Percentiles rank a stretch among this genome's conserved stretches.
phyloP scores from a whole-genome alignment of 37 sponge, comb jelly and placozoan species.

The Aplysina aerophoba region DNA sequence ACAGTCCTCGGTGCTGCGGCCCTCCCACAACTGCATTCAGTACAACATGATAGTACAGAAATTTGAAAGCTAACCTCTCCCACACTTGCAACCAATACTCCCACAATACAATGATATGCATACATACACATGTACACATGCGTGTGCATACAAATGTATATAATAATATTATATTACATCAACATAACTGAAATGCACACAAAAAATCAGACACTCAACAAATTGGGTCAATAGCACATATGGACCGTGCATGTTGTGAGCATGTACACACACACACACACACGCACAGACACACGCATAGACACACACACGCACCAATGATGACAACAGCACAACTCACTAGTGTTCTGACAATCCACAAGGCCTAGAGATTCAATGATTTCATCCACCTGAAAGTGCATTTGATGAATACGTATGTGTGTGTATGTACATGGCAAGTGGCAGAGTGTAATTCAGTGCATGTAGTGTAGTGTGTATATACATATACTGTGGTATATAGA shows the following conservation, averaged over 20 bases:
- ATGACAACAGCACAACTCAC: conserved; percentile 23
- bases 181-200: no score
- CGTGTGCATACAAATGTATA: no score
- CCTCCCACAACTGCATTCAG: conserved; percentile 52
- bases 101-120: conserved; percentile 22
- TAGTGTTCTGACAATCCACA: conserved; percentile 55
- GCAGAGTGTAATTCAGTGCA: no score
- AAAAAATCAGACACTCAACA: conserved; percentile 44
- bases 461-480: no score
- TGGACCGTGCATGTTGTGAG: conserved; percentile 45
- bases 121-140: conserved; percentile 33
- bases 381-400: conserved; percentile 34
- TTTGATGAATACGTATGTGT: not conserved
- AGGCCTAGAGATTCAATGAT: conserved; percentile 54
- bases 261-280: conserved; percentile 40
- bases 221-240: no score
- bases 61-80: no score
- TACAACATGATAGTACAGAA: no score
- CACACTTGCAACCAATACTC: no score
- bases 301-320: not conserved
- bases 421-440: not conserved
- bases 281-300: conserved; percentile 36
- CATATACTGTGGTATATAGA: no score
- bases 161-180: no score
- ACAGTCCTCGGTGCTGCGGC: conserved; percentile 58